These are phyloP conservation scores for Danio aesculapii DNA, from an alignment of 2,797 vertebrate species.

Conservation along the genomic window DNA sequence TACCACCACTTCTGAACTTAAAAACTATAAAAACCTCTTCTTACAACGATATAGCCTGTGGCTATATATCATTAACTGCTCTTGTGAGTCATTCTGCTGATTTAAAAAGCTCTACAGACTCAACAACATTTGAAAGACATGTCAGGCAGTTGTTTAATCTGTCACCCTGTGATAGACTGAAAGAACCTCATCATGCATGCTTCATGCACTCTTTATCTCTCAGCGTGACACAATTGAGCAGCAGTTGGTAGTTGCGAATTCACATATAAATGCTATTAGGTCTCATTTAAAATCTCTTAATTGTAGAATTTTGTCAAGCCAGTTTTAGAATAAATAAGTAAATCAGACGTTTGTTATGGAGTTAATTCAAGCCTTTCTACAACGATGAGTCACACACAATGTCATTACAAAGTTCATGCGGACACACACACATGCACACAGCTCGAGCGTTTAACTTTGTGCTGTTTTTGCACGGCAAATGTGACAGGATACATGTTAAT, in stretches of 20 bases:
- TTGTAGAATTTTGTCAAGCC: neutral
- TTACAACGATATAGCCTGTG: too few species aligned
- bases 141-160: neutral
- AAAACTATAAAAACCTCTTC: too few species aligned
- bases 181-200: neutral
- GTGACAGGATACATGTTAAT: too few species aligned
- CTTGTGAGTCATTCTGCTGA: neutral
- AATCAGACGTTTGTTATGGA: too few species aligned
- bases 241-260: neutral
- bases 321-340: too few species aligned
- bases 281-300: neutral
- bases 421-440: too few species aligned
- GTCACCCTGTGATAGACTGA: neutral
- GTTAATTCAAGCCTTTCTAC: too few species aligned
- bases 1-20: too few species aligned
- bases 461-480: too few species aligned
- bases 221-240: neutral
- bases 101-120: neutral
- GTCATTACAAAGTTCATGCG: too few species aligned
- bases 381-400: too few species aligned
- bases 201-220: neutral
- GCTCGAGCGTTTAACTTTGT: too few species aligned
- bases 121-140: neutral
- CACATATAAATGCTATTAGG: neutral
- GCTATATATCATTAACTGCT: neutral